These are phyloP conservation scores for Eilema sororculum DNA, from an alignment of 2,888 invertebrate species.

Conservation along the genomic window DNA sequence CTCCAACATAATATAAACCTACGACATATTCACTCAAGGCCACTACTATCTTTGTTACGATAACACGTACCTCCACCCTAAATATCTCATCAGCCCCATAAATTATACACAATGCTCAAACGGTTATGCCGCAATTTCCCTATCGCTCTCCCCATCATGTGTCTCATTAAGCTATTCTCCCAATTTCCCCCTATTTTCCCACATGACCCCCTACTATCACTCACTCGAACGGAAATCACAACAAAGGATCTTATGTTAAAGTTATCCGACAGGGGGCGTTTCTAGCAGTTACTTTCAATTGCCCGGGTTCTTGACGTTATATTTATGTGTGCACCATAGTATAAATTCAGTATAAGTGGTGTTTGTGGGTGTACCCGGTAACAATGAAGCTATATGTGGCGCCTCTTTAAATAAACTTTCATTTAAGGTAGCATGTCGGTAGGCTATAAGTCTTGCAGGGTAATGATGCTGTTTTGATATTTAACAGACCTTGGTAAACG, in stretches of 20 bases:
- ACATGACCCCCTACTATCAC: conserved; percentile 45
- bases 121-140: conserved; percentile 47
- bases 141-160: conserved; percentile 40
- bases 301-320: conserved; percentile 56
- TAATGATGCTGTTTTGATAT: neutral
- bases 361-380: conserved; percentile 67
- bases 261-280: conserved; percentile 57
- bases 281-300: conserved; percentile 76
- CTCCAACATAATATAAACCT: neutral
- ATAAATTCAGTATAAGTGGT: conserved; percentile 80
- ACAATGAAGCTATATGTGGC: neutral
- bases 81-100: conserved; percentile 19
- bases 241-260: conserved; percentile 57
- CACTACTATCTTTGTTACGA: conserved; percentile 1
- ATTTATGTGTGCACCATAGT: conserved; percentile 76
- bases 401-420: conserved; percentile 5
- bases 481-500: no score
- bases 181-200: conserved; percentile 23
- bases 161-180: conserved; percentile 49
- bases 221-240: conserved; percentile 55
- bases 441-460: neutral
- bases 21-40: conserved; percentile 5
- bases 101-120: conserved; percentile 32
- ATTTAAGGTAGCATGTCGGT: neutral
- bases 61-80: conserved; percentile 1